Conservation (phyloP, 1,140 invertebrate genomes). For the Sitobion miscanthi region DNA sequence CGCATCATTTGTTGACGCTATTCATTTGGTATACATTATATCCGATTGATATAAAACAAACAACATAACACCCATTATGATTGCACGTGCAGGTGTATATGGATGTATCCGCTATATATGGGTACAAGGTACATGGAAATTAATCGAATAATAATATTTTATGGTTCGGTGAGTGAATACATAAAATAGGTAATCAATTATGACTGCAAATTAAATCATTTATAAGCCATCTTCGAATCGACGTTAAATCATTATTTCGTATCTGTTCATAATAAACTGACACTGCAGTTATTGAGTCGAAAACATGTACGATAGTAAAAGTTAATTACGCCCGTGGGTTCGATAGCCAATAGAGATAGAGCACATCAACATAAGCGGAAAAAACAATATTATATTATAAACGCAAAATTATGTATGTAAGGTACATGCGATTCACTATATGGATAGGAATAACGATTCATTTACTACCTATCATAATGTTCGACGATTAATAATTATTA, state of each 20-base stretch:
- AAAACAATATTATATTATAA: constrained; percentile 9
- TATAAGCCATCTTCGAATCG: neutral
- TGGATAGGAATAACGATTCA: neutral
- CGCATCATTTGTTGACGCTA: neutral
- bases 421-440: neutral
- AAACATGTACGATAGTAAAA: neutral
- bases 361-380: neutral
- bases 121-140: neutral
- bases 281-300: neutral
- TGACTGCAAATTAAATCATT: neutral
- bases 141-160: neutral
- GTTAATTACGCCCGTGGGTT: neutral
- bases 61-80: neutral
- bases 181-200: neutral
- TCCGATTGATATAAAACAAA: neutral
- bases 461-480: neutral
- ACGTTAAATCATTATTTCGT: neutral
- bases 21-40: neutral
- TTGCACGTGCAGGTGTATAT: neutral
- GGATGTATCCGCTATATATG: no score
- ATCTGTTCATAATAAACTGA: neutral
- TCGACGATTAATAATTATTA: neutral
- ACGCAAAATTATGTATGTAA: neutral
- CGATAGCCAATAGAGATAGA: neutral
- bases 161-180: neutral